A percentile compares a stretch with the other conserved stretches of the same genome.
These are phyloP conservation scores for Azorinus chamasolen DNA, from an alignment of 2,888 invertebrate species.

Conservation along the genomic window DNA sequence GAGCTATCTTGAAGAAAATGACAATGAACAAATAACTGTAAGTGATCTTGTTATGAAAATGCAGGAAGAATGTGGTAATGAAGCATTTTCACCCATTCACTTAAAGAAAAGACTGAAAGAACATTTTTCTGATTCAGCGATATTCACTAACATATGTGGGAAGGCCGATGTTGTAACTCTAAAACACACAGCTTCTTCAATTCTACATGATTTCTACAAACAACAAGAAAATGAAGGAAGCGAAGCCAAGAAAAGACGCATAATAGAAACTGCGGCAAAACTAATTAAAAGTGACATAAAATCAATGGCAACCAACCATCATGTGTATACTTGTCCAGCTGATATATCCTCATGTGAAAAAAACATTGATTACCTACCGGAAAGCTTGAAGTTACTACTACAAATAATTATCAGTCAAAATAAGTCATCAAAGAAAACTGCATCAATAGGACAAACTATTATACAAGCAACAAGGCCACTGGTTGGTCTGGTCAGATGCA, in stretches of 20 bases:
- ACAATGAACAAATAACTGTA: no score
- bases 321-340: constrained; percentile 24
- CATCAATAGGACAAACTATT: constrained; percentile 68
- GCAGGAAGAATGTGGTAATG: no score
- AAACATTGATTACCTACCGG: constrained; percentile 18
- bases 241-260: constrained; percentile 63
- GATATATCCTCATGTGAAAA: constrained; percentile 19
- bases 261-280: no score
- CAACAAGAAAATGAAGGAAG: constrained; percentile 64
- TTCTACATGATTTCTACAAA: constrained; percentile 51
- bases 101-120: no score
- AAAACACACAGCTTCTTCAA: no score
- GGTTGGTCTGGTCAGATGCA: constrained; percentile 54
- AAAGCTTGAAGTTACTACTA: constrained; percentile 27
- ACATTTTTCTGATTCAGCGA: no score
- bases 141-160: constrained; percentile 57
- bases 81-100: constrained; percentile 18
- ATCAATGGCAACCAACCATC: constrained; percentile 9
- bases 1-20: no score
- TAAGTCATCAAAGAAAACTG: constrained; percentile 47
- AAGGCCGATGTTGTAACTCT: constrained; percentile 60
- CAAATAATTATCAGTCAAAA: constrained; percentile 44
- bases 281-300: no score
- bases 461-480: constrained; percentile 12
- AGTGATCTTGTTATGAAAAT: no score